Evolutionary conservation across 2,113 vertebrate species (phyloP).

Genomic region (Gulo gulo): DNA sequence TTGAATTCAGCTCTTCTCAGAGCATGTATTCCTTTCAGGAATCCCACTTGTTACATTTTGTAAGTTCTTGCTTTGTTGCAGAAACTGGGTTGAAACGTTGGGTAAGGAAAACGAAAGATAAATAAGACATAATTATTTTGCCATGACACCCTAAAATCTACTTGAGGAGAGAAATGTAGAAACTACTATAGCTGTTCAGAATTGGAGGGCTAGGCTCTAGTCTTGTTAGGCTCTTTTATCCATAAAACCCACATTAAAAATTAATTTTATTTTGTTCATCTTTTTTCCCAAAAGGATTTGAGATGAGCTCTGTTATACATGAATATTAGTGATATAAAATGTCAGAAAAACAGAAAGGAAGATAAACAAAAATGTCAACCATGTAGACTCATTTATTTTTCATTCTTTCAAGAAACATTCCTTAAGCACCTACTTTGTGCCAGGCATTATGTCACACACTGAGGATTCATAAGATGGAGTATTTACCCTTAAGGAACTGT

Average conservation of each 20-base stretch:
- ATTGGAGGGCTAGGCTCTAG: neutral
- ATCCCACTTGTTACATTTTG: neutral
- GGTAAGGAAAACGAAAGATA: neutral
- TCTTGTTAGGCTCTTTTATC: neutral
- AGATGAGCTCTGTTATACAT: neutral
- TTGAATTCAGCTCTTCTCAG: neutral
- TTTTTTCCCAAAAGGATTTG: neutral
- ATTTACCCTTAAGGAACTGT: neutral
- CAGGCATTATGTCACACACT: neutral
- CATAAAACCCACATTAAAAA: neutral
- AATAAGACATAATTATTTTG: neutral
- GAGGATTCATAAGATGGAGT: neutral
- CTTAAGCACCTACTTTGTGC: neutral
- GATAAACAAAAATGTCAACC: neutral
- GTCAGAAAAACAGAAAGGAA: neutral
- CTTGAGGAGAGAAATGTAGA: neutral
- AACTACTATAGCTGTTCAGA: neutral
- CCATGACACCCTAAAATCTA: neutral
- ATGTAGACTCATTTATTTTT: neutral
- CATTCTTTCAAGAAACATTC: neutral
- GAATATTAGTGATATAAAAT: neutral
- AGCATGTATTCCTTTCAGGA: neutral
- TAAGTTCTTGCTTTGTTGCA: neutral
- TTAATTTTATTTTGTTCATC: neutral
- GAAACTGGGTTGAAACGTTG: neutral